phyloP scores from a whole-genome alignment of 2,888 invertebrate species.

The Lottia scabra region DNA sequence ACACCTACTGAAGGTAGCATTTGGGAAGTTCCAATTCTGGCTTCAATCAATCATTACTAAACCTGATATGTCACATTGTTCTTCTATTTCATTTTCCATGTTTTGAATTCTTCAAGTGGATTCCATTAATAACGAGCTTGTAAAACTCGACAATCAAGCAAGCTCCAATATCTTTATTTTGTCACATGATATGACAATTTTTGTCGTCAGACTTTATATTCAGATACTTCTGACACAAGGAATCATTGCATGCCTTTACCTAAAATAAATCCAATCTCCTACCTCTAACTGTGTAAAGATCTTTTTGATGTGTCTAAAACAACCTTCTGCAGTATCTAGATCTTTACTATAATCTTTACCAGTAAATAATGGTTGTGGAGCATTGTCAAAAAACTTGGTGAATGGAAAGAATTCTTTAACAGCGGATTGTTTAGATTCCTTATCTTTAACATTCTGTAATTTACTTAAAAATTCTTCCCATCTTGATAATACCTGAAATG shows the following conservation, averaged over 20 bases:
- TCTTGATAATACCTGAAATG: conserved; percentile 78
- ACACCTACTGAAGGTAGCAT: too few species aligned
- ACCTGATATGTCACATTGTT: too few species aligned
- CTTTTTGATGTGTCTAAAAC: conserved; percentile 91
- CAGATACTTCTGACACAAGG: neutral
- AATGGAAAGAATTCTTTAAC: conserved; percentile 87
- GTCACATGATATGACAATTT: too few species aligned
- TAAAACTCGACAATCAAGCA: too few species aligned
- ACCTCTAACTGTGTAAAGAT: conserved; percentile 94
- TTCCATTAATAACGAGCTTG: too few species aligned
- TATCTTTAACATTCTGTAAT: conserved; percentile 72
- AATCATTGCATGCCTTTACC: neutral
- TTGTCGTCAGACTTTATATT: too few species aligned
- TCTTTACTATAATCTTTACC: conserved; percentile 82
- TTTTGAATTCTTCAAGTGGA: too few species aligned
- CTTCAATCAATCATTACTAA: too few species aligned
- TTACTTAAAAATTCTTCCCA: conserved; percentile 89
- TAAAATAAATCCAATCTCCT: neutral
- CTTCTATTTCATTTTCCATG: too few species aligned
- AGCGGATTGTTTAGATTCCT: conserved; percentile 45
- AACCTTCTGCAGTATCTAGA: conserved; percentile 89
- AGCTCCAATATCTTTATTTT: too few species aligned
- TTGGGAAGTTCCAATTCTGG: too few species aligned
- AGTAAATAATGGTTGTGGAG: conserved; percentile 92
- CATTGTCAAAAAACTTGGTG: conserved; percentile 90